Base-by-base conservation (phyloP, 2,888 invertebrate genomes). In the Eristalis tenax region DNA sequence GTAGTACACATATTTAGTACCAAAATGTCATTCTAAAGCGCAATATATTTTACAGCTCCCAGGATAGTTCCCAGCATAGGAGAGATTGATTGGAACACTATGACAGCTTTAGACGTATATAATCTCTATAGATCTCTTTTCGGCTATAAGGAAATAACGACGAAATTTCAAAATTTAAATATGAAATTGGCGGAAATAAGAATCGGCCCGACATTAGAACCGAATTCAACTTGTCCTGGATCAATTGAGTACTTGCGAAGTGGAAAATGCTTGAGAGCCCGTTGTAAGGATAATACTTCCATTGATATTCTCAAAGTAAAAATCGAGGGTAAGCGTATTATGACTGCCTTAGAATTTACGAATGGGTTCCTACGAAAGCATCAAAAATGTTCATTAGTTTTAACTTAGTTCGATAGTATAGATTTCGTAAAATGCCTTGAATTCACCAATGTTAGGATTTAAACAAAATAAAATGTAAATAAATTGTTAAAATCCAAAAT, bases 321-420 rank as follows among this genome's bases (percentile, higher is more conserved):
- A 90, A 92, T 97, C 81, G 94, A 95, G 89, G 95, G 96, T 11
- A 96, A 95, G 91, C 96, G 94, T 91, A 93, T 94, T 90, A 97
- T 98, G 95, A 94, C 94, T 69, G 97, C 97, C 3, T 90, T 93
- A 89, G 97, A 97, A 91, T 99, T 99, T 94, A 95, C 95, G 92
- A 98, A 98, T 94, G 98, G 98, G 10, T 98, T 96, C 92, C 93
- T 98, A 38, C 95, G 94, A 90, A 96, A 59, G 23, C 40, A 38
- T 38, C 38, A 13, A 80, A 73, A 59, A 28, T 26, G 26, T 59
- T 26, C 59, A 59, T 13, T 59, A 59, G 59, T 59, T 13, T 59
- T 59, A 59, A 26, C 11, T 26, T 59, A 59, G 26, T 13, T 23
- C 59, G 5, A 1, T 59, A 1, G 4, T 0, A 13, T 38, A 11